Conservation (phyloP, 2,113 vertebrate species). For the Mustela nigripes region DNA sequence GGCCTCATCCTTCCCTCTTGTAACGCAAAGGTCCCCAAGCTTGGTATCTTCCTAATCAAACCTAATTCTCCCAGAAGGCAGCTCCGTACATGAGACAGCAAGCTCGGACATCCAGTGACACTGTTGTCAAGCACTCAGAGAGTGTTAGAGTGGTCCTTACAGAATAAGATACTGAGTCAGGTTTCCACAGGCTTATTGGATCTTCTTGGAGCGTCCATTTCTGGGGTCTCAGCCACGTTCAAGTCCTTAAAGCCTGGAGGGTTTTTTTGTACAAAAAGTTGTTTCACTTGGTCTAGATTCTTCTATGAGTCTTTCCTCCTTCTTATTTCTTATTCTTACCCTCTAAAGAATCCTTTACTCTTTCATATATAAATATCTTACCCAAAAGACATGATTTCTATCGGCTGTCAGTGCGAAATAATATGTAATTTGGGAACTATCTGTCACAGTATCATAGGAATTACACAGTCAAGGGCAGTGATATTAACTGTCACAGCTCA, state of each 20-base stretch:
- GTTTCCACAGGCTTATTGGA: not conserved
- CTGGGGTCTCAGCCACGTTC: not conserved
- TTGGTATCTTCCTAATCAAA: not conserved
- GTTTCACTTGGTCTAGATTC: not conserved
- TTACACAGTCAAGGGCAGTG: not conserved
- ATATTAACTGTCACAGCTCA: not conserved
- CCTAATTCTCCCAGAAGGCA: not conserved
- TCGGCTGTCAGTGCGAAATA: conserved; percentile 6
- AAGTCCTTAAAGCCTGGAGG: not conserved
- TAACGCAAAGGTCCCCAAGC: not conserved
- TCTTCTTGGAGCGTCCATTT: not conserved
- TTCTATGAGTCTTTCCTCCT: not conserved
- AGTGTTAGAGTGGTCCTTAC: not conserved
- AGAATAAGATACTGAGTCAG: not conserved
- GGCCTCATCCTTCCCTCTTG: not conserved
- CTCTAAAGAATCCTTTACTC: not conserved
- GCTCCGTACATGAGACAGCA: not conserved
- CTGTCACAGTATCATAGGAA: not conserved
- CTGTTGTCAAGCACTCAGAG: not conserved
- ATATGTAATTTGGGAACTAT: not conserved
- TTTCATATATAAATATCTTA: not conserved
- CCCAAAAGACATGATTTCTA: not conserved
- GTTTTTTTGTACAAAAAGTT: not conserved
- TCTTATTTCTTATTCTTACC: not conserved
- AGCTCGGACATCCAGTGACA: not conserved